Base-by-base conservation (phyloP, 2,797 vertebrate genomes). In the Hipposideros larvatus region DNA sequence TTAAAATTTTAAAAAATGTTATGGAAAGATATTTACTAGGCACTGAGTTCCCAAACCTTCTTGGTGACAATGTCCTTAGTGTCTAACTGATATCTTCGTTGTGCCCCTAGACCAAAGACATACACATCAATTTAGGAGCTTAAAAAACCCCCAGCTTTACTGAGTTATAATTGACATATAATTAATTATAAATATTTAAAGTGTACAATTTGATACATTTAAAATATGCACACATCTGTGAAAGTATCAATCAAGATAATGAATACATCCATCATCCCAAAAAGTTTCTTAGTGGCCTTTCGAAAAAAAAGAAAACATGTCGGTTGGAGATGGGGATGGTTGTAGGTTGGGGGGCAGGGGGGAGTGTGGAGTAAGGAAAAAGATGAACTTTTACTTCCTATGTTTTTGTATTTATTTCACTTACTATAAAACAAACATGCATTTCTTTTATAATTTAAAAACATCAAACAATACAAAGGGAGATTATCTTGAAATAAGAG, bases 391-490 rank as follows among this genome's bases (percentile, higher is more conserved):
- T 51, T 66, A 3, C 34, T 68, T 43, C 26, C 43, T 59, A 18
- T 37, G 46, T n/a, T 66, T 87, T 41, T 43, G 14, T n/a, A 48
- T 74, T 59, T 78, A 43, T 61, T 59, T 83, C 63, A 87, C 51
- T 73, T 61, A 37, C 74, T 88, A 59, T 19, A 89, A 95, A 90
- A 85, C 15, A 84, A 87, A 28, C 28, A 70, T 22, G 24, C 14
- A 22, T 46, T 94, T 89, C 75, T 89, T 80, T 70, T 87, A 48
- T 55, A 87, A 90, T 65, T 96, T 70, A 74, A 95, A 85, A 96
- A 82, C 24, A 74, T 37, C 48, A 53, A 95, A 28, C 48, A 26
- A 55, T 55, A 24, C 7, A 82, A 66, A 80, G 51, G 53, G 31
- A 73, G 86, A 46, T n/a, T 26, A n/a, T 66, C 18, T 79, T 28